Percentiles rank a stretch among this genome's conserved stretches.
These are phyloP conservation scores for Caenorhabditis sulstoni DNA, from an alignment of 2,888 invertebrate species.

Conservation along the genomic window DNA sequence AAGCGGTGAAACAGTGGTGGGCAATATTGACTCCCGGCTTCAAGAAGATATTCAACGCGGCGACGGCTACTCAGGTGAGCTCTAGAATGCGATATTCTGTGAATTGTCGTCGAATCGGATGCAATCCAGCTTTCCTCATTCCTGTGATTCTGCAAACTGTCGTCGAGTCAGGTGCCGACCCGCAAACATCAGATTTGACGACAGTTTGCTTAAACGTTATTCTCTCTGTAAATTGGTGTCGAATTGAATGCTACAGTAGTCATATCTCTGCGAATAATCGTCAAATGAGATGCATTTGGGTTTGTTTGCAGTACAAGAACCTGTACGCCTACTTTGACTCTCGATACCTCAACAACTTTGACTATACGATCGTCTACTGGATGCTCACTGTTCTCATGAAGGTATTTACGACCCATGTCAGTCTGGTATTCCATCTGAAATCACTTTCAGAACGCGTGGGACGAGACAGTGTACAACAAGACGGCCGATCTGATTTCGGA, in stretches of 20 bases:
- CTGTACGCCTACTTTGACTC: conserved; percentile 52
- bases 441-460: conserved; percentile 16
- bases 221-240: too few relatives aligned
- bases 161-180: too few relatives aligned
- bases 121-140: too few relatives aligned
- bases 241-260: too few relatives aligned
- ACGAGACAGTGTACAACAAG: conserved; percentile 14
- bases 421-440: not conserved
- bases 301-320: conserved; percentile 48
- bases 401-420: not conserved
- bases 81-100: too few relatives aligned
- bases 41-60: conserved; percentile 47
- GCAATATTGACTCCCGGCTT: conserved; percentile 26
- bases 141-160: too few relatives aligned
- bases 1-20: conserved; percentile 53
- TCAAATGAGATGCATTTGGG: too few relatives aligned
- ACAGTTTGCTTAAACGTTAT: too few relatives aligned
- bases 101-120: too few relatives aligned
- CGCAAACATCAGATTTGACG: too few relatives aligned
- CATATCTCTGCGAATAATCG: too few relatives aligned
- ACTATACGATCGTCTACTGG: conserved; percentile 46
- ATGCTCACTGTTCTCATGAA: conserved; percentile 44
- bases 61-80: conserved; percentile 41
- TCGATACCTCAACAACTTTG: conserved; percentile 41
- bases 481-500: conserved; percentile 27